A percentile compares a stretch with the other conserved stretches of the same genome.
These are phyloP conservation scores for Boleophthalmus pectinirostris DNA, from an alignment of 2,113 vertebrate genomes.

Conservation along the genomic window DNA sequence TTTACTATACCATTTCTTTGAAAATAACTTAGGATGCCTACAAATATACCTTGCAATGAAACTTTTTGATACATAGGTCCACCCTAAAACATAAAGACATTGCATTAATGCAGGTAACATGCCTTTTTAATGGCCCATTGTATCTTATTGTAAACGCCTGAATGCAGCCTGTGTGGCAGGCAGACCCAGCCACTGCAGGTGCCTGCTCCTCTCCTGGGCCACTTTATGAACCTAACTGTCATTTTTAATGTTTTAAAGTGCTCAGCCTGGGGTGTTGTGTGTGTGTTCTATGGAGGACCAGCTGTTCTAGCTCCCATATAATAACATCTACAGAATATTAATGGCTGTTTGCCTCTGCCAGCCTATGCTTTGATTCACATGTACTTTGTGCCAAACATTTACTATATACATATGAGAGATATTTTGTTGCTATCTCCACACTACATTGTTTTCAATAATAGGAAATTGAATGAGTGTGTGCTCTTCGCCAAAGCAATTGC, in stretches of 20 bases:
- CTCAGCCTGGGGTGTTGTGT: constrained; percentile 31
- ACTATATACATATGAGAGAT: neutral
- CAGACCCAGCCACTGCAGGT: neutral
- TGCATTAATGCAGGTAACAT: neutral
- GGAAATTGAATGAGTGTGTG: constrained; percentile 1
- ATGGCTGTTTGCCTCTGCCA: constrained; percentile 8
- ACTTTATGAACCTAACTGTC: constrained; percentile 27
- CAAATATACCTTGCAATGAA: too few relatives aligned
- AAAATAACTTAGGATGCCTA: too few relatives aligned
- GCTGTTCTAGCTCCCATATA: constrained; percentile 34
- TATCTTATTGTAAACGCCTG: neutral
- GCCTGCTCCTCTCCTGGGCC: neutral
- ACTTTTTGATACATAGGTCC: neutral
- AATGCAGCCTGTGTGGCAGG: neutral
- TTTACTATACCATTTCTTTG: too few relatives aligned
- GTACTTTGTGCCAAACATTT: neutral
- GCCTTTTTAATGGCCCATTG: neutral
- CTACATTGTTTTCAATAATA: neutral
- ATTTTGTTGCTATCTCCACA: neutral
- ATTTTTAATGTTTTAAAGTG: constrained; percentile 26
- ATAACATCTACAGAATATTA: constrained; percentile 40
- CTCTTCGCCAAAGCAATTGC: constrained; percentile 24
- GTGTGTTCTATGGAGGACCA: constrained; percentile 35
- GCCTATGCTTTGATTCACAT: neutral
- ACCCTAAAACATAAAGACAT: neutral